A percentile compares a stretch with the other conserved stretches of the same genome.
Conservation (phyloP, 2,113 vertebrate genomes). For the Platichthys flesus region DNA sequence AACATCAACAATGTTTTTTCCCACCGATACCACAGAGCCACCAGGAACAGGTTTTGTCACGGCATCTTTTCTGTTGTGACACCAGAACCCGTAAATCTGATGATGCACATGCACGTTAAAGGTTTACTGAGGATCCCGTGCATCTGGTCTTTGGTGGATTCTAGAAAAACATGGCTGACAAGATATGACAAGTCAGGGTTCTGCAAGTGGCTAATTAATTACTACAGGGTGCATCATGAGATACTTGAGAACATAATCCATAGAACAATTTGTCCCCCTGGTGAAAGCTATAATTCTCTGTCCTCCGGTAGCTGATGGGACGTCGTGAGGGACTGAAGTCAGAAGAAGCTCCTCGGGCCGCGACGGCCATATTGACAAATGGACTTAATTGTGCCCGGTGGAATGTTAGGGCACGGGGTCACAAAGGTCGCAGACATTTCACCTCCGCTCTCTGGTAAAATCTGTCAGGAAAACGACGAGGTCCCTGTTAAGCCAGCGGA, state of each 20-base stretch:
- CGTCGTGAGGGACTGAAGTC: slow-evolving; percentile 9
- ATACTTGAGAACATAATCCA: background rate
- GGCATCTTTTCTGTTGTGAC: too few relatives aligned
- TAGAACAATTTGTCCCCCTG: background rate
- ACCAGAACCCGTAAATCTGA: too few relatives aligned
- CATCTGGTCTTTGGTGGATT: too few relatives aligned
- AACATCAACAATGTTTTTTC: background rate
- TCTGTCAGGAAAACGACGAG: slow-evolving; percentile 26
- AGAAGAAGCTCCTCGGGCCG: slow-evolving; percentile 23
- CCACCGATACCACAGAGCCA: too few relatives aligned
- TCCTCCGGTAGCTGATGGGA: background rate
- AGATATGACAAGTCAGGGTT: too few relatives aligned
- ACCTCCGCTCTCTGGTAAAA: slow-evolving; percentile 24
- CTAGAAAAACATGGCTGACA: too few relatives aligned
- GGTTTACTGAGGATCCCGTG: too few relatives aligned
- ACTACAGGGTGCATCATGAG: too few relatives aligned
- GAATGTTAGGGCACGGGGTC: slow-evolving; percentile 49
- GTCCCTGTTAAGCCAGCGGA: slow-evolving; percentile 11
- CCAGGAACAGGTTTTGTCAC: too few relatives aligned
- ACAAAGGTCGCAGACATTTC: slow-evolving; percentile 37
- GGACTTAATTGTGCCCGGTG: slow-evolving; percentile 2
- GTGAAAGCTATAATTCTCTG: background rate
- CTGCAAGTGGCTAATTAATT: too few relatives aligned
- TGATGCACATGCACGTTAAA: too few relatives aligned
- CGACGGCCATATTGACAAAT: background rate